These are phyloP conservation scores for Theristicus caerulescens DNA, from an alignment of 2,113 vertebrate genomes.

Conservation along the genomic window DNA sequence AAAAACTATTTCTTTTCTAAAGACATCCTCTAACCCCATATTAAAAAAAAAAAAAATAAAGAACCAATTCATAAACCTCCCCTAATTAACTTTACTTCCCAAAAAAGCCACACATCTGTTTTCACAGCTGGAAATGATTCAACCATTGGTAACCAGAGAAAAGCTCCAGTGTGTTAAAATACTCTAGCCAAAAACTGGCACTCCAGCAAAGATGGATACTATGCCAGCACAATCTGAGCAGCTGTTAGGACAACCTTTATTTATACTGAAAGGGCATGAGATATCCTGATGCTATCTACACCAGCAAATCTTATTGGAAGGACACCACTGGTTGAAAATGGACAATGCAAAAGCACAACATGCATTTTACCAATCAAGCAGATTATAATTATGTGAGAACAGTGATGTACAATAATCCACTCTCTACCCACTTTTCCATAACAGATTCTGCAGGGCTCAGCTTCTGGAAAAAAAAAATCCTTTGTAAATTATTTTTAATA, in stretches of 20 bases:
- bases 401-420: conserved; percentile 24
- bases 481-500: conserved; percentile 66
- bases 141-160: conserved; percentile 40
- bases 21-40: background rate
- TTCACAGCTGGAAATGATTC: conserved; percentile 53
- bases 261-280: conserved; percentile 4
- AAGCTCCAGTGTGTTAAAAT: background rate
- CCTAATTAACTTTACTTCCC: conserved; percentile 25
- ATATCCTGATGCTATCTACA: background rate
- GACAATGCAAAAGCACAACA: background rate
- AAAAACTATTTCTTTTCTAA: background rate
- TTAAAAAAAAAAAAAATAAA: background rate
- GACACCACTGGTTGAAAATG: background rate
- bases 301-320: background rate
- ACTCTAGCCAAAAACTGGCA: conserved; percentile 43
- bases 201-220: background rate
- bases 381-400: conserved; percentile 30
- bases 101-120: conserved; percentile 56
- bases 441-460: conserved; percentile 24
- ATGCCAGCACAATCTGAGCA: conserved; percentile 29
- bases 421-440: conserved; percentile 14
- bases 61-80: background rate
- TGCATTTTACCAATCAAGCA: conserved; percentile 24
- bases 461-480: background rate
- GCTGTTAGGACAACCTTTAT: conserved; percentile 49